These are phyloP conservation scores for Gibbula magus DNA, from an alignment of 2,888 invertebrate genomes.

Conservation along the genomic window DNA sequence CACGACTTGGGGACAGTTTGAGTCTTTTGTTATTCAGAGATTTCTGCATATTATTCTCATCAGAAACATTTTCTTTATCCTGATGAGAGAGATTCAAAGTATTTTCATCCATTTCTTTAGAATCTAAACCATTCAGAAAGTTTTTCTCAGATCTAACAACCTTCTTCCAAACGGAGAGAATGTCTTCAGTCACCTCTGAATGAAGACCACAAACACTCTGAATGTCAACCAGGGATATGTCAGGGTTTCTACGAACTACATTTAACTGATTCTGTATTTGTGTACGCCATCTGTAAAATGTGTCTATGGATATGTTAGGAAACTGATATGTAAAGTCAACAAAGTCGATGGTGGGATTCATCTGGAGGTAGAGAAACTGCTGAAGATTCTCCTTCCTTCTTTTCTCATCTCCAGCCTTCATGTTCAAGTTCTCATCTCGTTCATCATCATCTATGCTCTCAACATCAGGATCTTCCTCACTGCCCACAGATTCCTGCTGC, in stretches of 20 bases:
- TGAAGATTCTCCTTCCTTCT: conserved; percentile 39
- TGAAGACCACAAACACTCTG: conserved; percentile 35
- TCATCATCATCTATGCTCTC: background rate
- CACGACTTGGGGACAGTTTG: background rate
- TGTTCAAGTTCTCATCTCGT: background rate
- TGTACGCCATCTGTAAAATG: conserved; percentile 47
- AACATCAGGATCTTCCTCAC: background rate
- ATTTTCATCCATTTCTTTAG: background rate
- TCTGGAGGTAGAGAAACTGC: conserved; percentile 41
- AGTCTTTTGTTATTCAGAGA: background rate
- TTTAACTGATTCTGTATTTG: conserved; percentile 41
- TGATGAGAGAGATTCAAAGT: background rate
- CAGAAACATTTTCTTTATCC: background rate
- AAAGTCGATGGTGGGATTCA: conserved; percentile 40
- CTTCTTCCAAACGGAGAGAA: conserved; percentile 40
- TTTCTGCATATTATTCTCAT: background rate
- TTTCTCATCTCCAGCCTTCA: background rate
- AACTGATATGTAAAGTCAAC: conserved; percentile 36
- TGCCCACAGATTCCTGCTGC: background rate
- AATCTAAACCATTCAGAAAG: background rate
- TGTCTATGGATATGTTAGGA: conserved; percentile 41
- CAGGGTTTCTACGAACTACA: conserved; percentile 35
- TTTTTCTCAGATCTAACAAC: conserved; percentile 22
- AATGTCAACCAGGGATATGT: conserved; percentile 36
- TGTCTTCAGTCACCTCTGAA: conserved; percentile 43